Conservation (phyloP, 2,797 vertebrate genomes). For the Rhabdophis nuchalis region DNA sequence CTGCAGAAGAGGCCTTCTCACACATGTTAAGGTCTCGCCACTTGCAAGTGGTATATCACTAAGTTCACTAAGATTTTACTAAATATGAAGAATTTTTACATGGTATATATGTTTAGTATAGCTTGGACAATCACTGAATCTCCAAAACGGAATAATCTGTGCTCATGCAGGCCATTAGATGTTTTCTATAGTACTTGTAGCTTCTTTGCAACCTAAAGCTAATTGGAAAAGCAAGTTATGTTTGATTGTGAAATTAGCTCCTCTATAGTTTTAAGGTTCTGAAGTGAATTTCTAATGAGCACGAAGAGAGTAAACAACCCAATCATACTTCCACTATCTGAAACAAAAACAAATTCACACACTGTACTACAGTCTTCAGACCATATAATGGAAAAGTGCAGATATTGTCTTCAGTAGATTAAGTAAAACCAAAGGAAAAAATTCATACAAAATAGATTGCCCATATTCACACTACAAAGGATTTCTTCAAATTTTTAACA, state of each 20-base stretch:
- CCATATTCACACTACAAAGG: slow-evolving; percentile 78
- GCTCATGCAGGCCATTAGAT: slow-evolving; percentile 73
- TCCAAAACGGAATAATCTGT: slow-evolving; percentile 65
- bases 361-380: slow-evolving; percentile 66
- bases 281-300: slow-evolving; percentile 64
- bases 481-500: slow-evolving; percentile 73
- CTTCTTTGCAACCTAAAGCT: slow-evolving; percentile 67
- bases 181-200: slow-evolving; percentile 61
- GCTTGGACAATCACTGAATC: slow-evolving; percentile 67
- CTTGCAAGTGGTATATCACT: slow-evolving; percentile 60
- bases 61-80: slow-evolving; percentile 68
- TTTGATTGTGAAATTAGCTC: slow-evolving; percentile 51
- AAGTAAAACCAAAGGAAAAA: slow-evolving; percentile 71
- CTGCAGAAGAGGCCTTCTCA: slow-evolving; percentile 52
- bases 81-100: slow-evolving; percentile 70
- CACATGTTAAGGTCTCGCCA: slow-evolving; percentile 56
- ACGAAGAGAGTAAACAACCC: slow-evolving; percentile 70
- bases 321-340: slow-evolving; percentile 67
- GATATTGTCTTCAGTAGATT: slow-evolving; percentile 66
- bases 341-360: slow-evolving; percentile 69
- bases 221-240: slow-evolving; percentile 68
- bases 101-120: slow-evolving; percentile 68
- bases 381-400: slow-evolving; percentile 73
- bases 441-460: slow-evolving; percentile 80
- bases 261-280: slow-evolving; percentile 61